Conservation (phyloP, 2,797 vertebrate genomes). For the Phalanger gymnotis region DNA sequence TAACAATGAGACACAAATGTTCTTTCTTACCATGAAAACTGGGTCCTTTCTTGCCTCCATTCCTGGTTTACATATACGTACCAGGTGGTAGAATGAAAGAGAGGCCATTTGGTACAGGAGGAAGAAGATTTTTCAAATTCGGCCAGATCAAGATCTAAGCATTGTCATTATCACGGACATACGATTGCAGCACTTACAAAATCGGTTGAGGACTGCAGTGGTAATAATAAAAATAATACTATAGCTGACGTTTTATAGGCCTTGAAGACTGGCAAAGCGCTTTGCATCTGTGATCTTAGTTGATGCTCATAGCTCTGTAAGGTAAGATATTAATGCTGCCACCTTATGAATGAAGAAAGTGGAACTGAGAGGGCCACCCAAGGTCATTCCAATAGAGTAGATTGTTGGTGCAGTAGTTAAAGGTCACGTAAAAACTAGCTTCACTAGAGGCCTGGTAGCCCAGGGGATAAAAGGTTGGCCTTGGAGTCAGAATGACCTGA, state of each 20-base stretch:
- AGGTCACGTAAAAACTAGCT: not conserved
- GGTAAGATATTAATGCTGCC: not conserved
- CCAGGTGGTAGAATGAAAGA: not conserved
- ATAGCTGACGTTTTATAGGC: not conserved
- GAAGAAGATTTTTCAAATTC: conserved; percentile 14
- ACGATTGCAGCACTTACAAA: conserved; percentile 2
- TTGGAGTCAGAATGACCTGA: not conserved
- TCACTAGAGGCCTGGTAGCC: not conserved
- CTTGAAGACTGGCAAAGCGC: not conserved
- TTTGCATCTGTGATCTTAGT: not conserved
- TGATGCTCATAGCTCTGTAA: not conserved
- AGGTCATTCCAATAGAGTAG: not conserved
- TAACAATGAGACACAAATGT: not conserved
- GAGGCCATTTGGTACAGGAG: not conserved
- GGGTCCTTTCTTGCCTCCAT: conserved; percentile 36
- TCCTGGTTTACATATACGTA: not conserved
- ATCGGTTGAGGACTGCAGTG: not conserved
- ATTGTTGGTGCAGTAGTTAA: not conserved
- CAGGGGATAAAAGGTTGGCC: not conserved
- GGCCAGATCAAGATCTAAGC: conserved; percentile 14
- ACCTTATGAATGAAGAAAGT: not conserved
- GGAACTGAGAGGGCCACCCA: not conserved
- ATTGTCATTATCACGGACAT: conserved; percentile 4
- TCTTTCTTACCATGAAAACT: not conserved
- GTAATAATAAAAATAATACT: not conserved